These are phyloP conservation scores for Bergia puertoricense DNA, from an alignment of 92 coral and sea anemone genomes.

Conservation along the genomic window DNA sequence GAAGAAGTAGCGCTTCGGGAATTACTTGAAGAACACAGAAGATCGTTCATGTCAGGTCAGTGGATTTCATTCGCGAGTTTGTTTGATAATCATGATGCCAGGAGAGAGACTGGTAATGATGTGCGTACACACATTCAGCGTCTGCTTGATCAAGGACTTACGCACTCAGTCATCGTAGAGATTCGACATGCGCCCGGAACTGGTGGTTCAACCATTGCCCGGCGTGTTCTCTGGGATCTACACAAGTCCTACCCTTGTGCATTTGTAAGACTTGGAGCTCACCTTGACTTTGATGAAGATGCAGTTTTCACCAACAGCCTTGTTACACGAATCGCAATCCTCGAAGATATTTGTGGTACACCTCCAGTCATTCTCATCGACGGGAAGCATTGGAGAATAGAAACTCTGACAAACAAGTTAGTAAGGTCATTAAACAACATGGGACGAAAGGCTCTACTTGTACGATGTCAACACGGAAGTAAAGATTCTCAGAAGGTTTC, in stretches of 20 bases:
- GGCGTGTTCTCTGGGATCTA: conserved; percentile 90
- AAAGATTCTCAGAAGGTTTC: background rate
- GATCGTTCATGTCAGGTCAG: conserved; percentile 82
- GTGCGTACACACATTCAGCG: conserved; percentile 78
- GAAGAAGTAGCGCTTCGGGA: conserved; percentile 54
- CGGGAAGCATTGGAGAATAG: conserved; percentile 78
- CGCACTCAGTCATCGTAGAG: conserved; percentile 67
- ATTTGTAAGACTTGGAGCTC: conserved; percentile 53
- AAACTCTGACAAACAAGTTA: conserved; percentile 63
- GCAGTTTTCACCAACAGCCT: conserved; percentile 58
- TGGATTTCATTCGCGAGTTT: conserved; percentile 77
- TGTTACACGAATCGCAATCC: conserved; percentile 63
- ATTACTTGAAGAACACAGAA: conserved; percentile 66
- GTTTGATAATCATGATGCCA: conserved; percentile 81
- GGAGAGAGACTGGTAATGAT: conserved; percentile 61
- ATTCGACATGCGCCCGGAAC: conserved; percentile 90
- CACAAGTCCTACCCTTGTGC: conserved; percentile 88
- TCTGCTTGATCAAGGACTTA: conserved; percentile 61
- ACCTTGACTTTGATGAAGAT: conserved; percentile 76
- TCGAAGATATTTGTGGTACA: conserved; percentile 75
- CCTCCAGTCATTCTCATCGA: conserved; percentile 75
- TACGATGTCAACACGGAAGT: conserved; percentile 77
- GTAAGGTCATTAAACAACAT: conserved; percentile 63
- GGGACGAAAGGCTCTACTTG: conserved; percentile 73
- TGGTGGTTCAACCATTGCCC: conserved; percentile 88